phyloP scores from a whole-genome alignment of 1,140 invertebrate genomes.

The Achroia grisella region DNA sequence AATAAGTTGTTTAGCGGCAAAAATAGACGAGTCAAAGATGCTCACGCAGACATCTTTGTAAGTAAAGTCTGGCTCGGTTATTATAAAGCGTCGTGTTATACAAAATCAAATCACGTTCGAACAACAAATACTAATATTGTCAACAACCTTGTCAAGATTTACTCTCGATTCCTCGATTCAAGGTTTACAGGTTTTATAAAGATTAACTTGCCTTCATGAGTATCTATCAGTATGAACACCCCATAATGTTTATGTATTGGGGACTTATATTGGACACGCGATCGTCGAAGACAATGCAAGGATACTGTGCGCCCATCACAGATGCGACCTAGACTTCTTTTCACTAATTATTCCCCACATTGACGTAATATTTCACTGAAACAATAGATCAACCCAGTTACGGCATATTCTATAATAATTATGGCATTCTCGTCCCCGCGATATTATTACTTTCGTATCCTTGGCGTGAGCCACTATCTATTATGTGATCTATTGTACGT shows the following conservation, averaged over 20 bases:
- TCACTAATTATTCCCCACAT: conserved; percentile 56
- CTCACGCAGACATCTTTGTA: too few species aligned
- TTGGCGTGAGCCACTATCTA: conserved; percentile 63
- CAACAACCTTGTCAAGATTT: conserved; percentile 10
- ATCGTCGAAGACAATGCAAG: conserved; percentile 65
- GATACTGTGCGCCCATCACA: conserved; percentile 36
- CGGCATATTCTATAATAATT: conserved; percentile 31
- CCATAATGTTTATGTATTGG: conserved; percentile 67
- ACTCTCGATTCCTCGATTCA: conserved; percentile 9
- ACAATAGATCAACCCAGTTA: conserved; percentile 58
- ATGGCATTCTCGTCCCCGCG: conserved; percentile 33
- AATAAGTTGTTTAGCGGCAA: too few species aligned
- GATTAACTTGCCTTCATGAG: conserved; percentile 24
- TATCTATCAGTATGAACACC: conserved; percentile 31
- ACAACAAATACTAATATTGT: conserved; percentile 12
- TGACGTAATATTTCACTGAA: conserved; percentile 41
- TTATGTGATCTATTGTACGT: conserved; percentile 71
- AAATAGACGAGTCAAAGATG: too few species aligned
- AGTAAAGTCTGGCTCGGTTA: too few species aligned
- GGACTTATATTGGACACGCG: conserved; percentile 67
- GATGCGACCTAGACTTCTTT: conserved; percentile 65
- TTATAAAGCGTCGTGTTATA: too few species aligned
- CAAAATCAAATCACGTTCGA: too few species aligned
- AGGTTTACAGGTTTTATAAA: conserved; percentile 33
- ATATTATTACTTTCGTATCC: conserved; percentile 60